Evolutionary conservation across 2,113 vertebrate genomes (phyloP).

Genomic region (Irena cyanogastra): DNA sequence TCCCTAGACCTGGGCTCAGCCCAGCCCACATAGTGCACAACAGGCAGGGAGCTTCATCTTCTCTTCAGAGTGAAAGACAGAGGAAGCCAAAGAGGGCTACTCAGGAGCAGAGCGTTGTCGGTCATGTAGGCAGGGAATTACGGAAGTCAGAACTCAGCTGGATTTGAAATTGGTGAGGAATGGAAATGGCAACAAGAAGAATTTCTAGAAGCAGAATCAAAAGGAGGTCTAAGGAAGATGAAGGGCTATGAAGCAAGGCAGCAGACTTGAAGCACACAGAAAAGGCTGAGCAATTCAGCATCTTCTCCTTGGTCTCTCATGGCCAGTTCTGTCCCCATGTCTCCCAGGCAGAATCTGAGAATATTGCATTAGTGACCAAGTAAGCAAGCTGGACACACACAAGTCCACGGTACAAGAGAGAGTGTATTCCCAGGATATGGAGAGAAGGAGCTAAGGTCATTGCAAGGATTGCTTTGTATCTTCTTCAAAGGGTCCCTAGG

Average conservation of each 20-base stretch:
- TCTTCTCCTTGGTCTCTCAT: background rate
- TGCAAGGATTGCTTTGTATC: background rate
- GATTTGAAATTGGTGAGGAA: background rate
- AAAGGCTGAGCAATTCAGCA: background rate
- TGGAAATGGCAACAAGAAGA: background rate
- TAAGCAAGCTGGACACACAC: background rate
- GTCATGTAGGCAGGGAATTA: background rate
- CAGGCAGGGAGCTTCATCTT: background rate
- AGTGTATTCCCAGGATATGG: background rate
- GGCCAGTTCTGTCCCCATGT: background rate
- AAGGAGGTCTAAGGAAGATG: background rate
- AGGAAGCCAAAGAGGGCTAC: background rate
- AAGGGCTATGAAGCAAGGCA: background rate
- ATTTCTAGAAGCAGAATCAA: background rate
- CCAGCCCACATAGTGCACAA: background rate
- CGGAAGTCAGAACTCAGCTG: background rate
- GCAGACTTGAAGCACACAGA: background rate
- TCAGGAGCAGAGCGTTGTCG: fast-evolving
- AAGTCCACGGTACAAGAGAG: background rate
- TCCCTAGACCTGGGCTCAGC: background rate
- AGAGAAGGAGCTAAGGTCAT: background rate
- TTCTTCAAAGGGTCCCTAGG: background rate
- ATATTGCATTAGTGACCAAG: background rate
- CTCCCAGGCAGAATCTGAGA: background rate
- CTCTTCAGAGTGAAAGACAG: background rate